Evolutionary conservation across 2,113 vertebrate genomes (phyloP).

Genomic region (Bombycilla garrulus): DNA sequence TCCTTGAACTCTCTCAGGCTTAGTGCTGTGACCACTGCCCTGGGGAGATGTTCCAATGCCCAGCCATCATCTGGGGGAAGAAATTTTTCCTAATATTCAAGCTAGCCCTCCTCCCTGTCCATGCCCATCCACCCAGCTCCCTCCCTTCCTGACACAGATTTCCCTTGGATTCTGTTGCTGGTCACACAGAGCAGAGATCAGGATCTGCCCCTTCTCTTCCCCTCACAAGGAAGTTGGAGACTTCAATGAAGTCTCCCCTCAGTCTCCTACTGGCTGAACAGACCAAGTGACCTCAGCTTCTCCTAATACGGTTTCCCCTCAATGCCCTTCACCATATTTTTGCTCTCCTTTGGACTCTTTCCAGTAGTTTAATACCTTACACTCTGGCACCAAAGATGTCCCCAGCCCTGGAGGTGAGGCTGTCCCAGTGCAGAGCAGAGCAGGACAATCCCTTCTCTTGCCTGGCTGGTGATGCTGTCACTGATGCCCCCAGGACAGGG

Average conservation of each 20-base stretch:
- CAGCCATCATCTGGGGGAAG: rapidly evolving
- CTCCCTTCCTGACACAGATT: background rate
- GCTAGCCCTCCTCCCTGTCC: rapidly evolving
- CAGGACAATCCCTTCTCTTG: background rate
- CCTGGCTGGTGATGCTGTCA: rapidly evolving
- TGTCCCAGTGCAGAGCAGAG: background rate
- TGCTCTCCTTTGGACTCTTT: background rate
- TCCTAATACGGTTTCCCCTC: rapidly evolving
- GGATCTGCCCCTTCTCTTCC: background rate
- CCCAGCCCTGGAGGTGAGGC: background rate
- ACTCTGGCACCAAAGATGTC: rapidly evolving
- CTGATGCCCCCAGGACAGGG: background rate
- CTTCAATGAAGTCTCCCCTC: background rate
- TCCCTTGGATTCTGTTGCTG: rapidly evolving
- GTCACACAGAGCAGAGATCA: background rate
- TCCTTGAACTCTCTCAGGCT: background rate
- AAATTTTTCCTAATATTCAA: background rate
- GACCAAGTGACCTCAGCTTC: background rate
- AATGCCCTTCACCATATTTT: no score
- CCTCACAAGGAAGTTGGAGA: rapidly evolving
- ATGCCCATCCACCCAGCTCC: background rate
- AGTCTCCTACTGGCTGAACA: background rate
- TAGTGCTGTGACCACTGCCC: background rate
- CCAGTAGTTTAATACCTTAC: rapidly evolving
- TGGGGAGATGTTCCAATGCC: background rate